Evolutionary conservation across 1,140 invertebrate genomes (phyloP).

Genomic region (Bacillus rossius): DNA sequence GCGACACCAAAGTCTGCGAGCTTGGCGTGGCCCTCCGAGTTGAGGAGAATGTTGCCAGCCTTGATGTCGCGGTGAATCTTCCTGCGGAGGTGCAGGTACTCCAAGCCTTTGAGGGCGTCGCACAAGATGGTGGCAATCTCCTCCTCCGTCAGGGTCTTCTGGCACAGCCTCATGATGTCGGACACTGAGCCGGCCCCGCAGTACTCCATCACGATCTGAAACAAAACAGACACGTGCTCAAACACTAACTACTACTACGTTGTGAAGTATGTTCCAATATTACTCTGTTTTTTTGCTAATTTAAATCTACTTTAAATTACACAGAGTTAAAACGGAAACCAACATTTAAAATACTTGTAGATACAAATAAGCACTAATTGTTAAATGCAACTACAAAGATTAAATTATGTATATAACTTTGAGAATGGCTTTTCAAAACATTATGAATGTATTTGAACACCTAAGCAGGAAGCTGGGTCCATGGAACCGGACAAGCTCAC

Average conservation of each 20-base stretch:
- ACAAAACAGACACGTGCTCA: no score
- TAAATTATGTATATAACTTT: no score
- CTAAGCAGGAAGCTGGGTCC: no score
- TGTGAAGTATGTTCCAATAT: neutral
- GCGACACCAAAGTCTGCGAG: conserved; percentile 98
- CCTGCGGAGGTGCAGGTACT: conserved; percentile 91
- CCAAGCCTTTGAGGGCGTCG: conserved; percentile 93
- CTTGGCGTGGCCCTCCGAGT: conserved; percentile 97
- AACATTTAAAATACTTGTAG: no score
- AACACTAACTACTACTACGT: neutral
- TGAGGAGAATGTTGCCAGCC: conserved; percentile 97
- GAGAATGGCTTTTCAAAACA: no score
- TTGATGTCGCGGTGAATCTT: conserved; percentile 98
- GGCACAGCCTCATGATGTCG: conserved; percentile 97
- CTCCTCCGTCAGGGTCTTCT: conserved; percentile 93
- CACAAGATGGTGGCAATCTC: conserved; percentile 95
- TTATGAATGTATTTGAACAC: no score
- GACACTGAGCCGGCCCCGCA: conserved; percentile 98
- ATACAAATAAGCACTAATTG: no score
- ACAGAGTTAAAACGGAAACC: neutral
- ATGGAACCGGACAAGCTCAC: no score
- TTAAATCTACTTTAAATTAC: neutral
- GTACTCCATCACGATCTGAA: conserved; percentile 99
- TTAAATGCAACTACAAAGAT: no score
- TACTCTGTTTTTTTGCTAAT: neutral